Conservation (phyloP, 2,797 vertebrate genomes). For the Manis pentadactyla region DNA sequence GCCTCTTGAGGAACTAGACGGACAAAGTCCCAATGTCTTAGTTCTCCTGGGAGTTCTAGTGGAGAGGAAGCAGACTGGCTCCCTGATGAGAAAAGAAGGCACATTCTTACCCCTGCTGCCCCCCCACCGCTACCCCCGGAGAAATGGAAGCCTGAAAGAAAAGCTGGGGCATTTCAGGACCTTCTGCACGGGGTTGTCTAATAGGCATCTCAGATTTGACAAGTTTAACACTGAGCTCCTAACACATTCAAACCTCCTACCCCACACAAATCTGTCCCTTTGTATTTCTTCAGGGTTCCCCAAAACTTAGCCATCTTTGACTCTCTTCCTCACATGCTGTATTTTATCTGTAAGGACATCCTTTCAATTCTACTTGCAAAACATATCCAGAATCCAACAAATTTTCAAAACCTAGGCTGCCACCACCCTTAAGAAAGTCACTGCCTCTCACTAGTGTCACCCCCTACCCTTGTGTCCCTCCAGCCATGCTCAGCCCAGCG, state of each 20-base stretch:
- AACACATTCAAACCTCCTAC: background rate
- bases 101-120: accelerated
- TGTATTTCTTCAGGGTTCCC: background rate
- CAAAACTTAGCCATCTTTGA: background rate
- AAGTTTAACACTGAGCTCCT: background rate
- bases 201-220: background rate
- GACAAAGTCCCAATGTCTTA: background rate
- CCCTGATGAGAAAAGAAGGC: background rate
- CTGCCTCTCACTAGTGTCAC: background rate
- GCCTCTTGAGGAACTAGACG: background rate
- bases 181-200: background rate
- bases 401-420: background rate
- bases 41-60: background rate
- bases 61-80: background rate
- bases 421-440: background rate
- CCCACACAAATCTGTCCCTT: background rate
- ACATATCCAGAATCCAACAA: background rate
- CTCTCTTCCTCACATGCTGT: background rate
- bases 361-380: constrained; percentile 2
- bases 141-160: background rate
- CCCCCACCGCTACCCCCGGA: too few relatives aligned
- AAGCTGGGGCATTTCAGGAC: background rate
- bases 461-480: background rate
- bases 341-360: constrained; percentile 1
- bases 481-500: background rate